Evolutionary conservation across 2,113 vertebrate species (phyloP).

Genomic region (cattle (Bos taurus)): DNA sequence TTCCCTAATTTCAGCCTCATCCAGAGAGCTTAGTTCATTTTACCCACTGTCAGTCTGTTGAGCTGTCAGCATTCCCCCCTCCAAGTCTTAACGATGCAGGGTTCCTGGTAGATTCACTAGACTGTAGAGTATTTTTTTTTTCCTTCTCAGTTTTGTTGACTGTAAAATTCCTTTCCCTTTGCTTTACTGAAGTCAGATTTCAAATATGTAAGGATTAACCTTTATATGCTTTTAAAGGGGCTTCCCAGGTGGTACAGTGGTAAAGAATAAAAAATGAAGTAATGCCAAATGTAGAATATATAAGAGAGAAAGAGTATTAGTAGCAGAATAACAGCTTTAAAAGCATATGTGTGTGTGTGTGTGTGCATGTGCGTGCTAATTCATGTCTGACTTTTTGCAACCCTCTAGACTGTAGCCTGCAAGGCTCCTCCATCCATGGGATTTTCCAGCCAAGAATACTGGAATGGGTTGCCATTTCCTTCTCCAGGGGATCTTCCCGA

Average conservation of each 20-base stretch:
- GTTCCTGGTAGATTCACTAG: not conserved
- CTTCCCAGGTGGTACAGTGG: not conserved
- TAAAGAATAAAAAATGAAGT: not conserved
- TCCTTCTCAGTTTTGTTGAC: not conserved
- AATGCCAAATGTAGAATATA: not conserved
- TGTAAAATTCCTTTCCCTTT: not conserved
- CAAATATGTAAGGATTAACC: not conserved
- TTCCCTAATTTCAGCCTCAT: not conserved
- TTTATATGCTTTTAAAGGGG: not conserved
- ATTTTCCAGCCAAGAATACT: not conserved
- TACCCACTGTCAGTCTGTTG: not conserved
- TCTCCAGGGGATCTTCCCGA: not conserved
- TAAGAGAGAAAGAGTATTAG: not conserved
- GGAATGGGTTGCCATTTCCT: not conserved
- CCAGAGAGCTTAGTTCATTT: not conserved
- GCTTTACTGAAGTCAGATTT: constrained; percentile 23
- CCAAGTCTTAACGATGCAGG: not conserved
- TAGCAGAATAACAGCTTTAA: not conserved
- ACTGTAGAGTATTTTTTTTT: not conserved
- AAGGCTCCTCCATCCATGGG: not conserved
- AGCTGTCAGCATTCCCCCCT: fast-evolving
- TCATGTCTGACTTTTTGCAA: not conserved
- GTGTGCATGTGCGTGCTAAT: fast-evolving
- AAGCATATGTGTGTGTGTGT: not conserved
- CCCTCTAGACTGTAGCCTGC: not conserved